A percentile compares a stretch with the other conserved stretches of the same genome.
Evolutionary conservation across 2,113 vertebrate genomes (phyloP).

Genomic region (Dipodomys ordii): DNA sequence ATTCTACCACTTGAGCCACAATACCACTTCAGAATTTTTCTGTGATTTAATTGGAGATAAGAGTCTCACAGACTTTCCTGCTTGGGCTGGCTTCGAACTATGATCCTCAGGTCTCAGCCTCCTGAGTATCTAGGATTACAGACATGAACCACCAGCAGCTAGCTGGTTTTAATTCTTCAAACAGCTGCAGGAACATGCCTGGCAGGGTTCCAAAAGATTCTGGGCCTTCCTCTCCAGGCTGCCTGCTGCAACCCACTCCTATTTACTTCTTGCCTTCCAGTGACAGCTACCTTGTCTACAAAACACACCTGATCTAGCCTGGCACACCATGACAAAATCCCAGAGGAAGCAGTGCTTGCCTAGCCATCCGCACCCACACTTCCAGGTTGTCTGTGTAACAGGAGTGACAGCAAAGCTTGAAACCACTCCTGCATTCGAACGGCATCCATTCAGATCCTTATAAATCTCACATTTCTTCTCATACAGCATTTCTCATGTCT

Average conservation of each 20-base stretch:
- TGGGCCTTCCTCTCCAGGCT: neutral
- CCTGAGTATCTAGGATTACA: no score
- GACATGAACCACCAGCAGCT: no score
- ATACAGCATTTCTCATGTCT: conserved; percentile 77
- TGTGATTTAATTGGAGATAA: no score
- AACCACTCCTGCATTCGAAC: conserved; percentile 57
- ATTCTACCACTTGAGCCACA: no score
- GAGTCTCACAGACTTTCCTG: no score
- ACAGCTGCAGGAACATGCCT: neutral
- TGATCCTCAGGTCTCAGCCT: no score
- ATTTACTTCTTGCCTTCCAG: neutral
- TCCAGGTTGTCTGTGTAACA: conserved; percentile 21
- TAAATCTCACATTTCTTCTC: conserved; percentile 78
- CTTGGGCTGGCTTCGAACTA: no score
- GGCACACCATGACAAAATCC: neutral
- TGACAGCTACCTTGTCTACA: no score
- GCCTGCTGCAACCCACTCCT: neutral
- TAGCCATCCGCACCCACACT: neutral
- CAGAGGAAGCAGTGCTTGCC: conserved; percentile 50
- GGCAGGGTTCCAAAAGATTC: neutral
- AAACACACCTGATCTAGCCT: neutral
- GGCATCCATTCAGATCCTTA: conserved; percentile 62
- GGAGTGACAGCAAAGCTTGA: conserved; percentile 4
- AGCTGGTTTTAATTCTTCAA: neutral
- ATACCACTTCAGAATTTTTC: no score